Conservation (phyloP, 2,113 vertebrate species). For the Syngnathus scovelli region DNA sequence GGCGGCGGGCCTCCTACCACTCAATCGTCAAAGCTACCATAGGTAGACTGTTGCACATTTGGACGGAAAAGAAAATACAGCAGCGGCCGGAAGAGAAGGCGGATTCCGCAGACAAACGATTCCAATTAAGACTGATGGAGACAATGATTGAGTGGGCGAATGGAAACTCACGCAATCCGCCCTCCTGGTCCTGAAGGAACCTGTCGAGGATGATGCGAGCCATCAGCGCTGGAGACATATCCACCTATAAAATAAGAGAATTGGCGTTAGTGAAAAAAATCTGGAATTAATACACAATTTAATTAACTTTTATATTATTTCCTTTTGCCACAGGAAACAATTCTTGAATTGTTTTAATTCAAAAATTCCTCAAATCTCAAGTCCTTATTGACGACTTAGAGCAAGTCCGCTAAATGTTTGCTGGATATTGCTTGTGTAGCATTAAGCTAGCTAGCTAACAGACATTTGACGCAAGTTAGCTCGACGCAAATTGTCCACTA, state of each 20-base stretch:
- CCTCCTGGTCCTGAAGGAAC: constrained; percentile 80
- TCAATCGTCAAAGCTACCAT: constrained; percentile 74
- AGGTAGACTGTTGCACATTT: constrained; percentile 71
- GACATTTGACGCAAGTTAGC: background rate
- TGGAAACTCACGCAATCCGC: constrained; percentile 75
- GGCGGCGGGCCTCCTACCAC: constrained; percentile 70
- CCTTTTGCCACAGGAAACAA: background rate
- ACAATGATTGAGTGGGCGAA: constrained; percentile 33
- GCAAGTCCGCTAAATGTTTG: background rate
- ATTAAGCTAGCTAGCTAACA: background rate
- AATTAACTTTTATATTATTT: too few relatives aligned
- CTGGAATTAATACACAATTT: background rate
- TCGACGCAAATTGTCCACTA: background rate
- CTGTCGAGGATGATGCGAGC: constrained; percentile 87
- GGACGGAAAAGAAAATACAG: constrained; percentile 41
- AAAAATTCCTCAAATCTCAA: background rate
- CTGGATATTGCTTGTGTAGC: background rate
- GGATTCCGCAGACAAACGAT: constrained; percentile 51
- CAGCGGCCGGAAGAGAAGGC: constrained; percentile 37
- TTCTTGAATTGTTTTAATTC: background rate
- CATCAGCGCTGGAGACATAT: constrained; percentile 89
- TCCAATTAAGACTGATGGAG: constrained; percentile 61
- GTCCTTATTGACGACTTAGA: background rate
- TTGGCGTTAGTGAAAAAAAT: constrained; percentile 30
- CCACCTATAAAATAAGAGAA: constrained; percentile 72